These are phyloP conservation scores for Herpailurus yagouaroundi DNA, from an alignment of 2,113 vertebrate species.

Conservation along the genomic window DNA sequence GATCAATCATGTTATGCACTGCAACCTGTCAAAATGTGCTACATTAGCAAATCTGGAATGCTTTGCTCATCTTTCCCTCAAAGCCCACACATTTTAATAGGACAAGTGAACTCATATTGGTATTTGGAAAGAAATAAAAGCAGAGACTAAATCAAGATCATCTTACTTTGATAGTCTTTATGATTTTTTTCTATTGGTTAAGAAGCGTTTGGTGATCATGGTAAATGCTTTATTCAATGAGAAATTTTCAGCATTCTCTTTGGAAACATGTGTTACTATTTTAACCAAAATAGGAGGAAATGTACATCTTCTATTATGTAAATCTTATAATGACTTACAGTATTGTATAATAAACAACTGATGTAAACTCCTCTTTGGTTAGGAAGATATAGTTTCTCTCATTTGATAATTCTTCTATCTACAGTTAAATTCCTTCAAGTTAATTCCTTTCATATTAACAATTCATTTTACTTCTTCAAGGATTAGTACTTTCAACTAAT, in stretches of 20 bases:
- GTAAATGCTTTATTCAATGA: background rate
- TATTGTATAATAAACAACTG: constrained; percentile 39
- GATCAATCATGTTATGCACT: constrained; percentile 47
- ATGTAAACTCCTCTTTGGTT: background rate
- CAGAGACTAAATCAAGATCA: background rate
- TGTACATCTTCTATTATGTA: constrained; percentile 58
- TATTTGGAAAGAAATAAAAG: constrained; percentile 44
- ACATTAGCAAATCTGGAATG: background rate
- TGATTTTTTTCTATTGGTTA: background rate
- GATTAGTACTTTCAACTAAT: constrained; percentile 46
- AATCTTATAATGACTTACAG: background rate
- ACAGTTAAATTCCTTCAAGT: constrained; percentile 38
- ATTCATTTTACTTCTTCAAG: constrained; percentile 46
- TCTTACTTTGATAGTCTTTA: constrained; percentile 52
- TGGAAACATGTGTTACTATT: background rate
- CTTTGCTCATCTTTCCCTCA: background rate
- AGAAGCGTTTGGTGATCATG: background rate
- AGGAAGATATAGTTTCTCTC: background rate
- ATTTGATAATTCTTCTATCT: constrained; percentile 64
- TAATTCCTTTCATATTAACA: constrained; percentile 39
- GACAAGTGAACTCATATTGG: background rate
- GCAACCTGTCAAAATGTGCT: constrained; percentile 54
- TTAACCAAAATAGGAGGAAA: constrained; percentile 57
- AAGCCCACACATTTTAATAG: constrained; percentile 12
- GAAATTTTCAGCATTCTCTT: constrained; percentile 45